Evolutionary conservation across 2,888 invertebrate species (phyloP), one percentile per base, ranked within the genome.

Genomic region (Corbicula japonica): DNA sequence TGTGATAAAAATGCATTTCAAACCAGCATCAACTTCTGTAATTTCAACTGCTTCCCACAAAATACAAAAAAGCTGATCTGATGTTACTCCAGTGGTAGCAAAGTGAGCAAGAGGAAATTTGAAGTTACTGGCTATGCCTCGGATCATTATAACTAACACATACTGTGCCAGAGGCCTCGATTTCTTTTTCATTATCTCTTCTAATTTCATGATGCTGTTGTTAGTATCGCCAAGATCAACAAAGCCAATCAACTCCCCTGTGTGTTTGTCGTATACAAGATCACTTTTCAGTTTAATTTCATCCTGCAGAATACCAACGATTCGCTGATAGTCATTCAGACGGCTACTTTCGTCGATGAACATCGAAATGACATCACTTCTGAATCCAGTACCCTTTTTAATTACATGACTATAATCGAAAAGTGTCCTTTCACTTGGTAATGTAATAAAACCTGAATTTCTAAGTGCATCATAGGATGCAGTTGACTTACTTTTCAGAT

Each of bases 11-110:
- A 79, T 21, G 0, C 74, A 73, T 61, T 69, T 66, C 21, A 84
- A 44, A 12, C 61, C 60, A n/a, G 32, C 21, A n/a, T 52, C 38
- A n/a, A 54, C 58, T 41, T 86, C 81, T 18, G 77, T n/a, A 12
- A 76, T 60, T 30, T 46, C 48, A 12, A 86, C 63, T 10, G 72
- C 79, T 71, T 85, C 68, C 81, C 81, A 83, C 8, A 86, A 10
- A 18, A 81, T 76, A n/a, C 74, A 63, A 60, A 73, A 85, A 4
- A 85, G 52, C 26, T 80, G 78, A 35, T 83, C 85, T 12, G 80
- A 76, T 15, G 73, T 78, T 4, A 82, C 62, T 8, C 80, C 71
- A 2, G 1, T 34, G 4, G 82, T 82, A 2, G 85, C 60, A 80
- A 84, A 84, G 30, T 65, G 75, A 12, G 79, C 86, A 3, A 84